A percentile compares a stretch with the other conserved stretches of the same genome.
Evolutionary conservation across 2,888 invertebrate genomes (phyloP).

Genomic region (Seira musarum): DNA sequence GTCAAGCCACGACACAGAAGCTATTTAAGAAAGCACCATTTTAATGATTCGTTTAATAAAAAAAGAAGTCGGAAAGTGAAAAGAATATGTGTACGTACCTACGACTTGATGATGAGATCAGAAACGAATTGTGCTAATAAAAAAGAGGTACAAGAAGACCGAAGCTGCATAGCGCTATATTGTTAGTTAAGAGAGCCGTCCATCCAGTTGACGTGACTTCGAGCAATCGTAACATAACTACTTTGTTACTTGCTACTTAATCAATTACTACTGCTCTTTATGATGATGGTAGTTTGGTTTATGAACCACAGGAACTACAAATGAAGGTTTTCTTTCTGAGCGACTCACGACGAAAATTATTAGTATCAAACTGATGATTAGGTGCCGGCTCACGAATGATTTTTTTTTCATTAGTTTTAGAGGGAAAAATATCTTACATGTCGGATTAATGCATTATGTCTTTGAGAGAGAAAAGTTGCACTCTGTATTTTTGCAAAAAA

Average conservation of each 20-base stretch:
- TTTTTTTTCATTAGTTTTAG: background rate
- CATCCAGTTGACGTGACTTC: slow-evolving; percentile 35
- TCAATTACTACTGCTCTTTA: too few relatives aligned
- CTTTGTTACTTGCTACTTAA: slow-evolving; percentile 42
- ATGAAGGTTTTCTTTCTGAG: background rate
- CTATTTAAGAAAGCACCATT: background rate
- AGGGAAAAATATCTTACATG: too few relatives aligned
- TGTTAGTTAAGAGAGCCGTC: slow-evolving; percentile 38
- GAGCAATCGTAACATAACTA: slow-evolving; percentile 47
- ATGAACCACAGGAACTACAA: too few relatives aligned
- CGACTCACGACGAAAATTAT: slow-evolving; percentile 48
- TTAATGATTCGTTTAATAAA: background rate
- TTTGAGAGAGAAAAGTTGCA: too few relatives aligned
- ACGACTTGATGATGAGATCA: slow-evolving; percentile 35
- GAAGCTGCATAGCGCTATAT: slow-evolving; percentile 10
- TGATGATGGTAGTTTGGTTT: too few relatives aligned
- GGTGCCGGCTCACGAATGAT: slow-evolving; percentile 48
- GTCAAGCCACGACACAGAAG: background rate
- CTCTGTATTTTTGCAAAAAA: too few relatives aligned
- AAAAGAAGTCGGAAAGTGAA: slow-evolving; percentile 18
- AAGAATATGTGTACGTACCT: slow-evolving; percentile 6
- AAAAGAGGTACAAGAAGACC: background rate
- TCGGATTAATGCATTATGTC: too few relatives aligned
- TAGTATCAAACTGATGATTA: slow-evolving; percentile 57
- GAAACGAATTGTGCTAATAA: slow-evolving; percentile 1